These are phyloP conservation scores for Aphaenogaster ashmeadi DNA, from an alignment of 1,140 invertebrate species.

Conservation along the genomic window DNA sequence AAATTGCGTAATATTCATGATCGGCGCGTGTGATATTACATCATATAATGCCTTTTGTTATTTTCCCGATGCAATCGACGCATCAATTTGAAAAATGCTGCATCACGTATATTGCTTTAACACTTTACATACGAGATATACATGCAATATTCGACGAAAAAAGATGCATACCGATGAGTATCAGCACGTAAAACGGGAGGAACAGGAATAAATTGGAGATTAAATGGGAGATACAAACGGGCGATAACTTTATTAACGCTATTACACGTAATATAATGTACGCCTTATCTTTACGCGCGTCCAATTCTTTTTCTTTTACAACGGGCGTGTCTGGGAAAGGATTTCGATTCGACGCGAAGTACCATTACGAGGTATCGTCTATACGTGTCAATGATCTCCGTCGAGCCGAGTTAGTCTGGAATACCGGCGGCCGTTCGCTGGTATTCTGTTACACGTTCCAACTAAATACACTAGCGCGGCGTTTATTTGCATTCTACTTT, in stretches of 20 bases:
- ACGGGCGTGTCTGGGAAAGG: not conserved
- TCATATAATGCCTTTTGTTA: conserved; percentile 8
- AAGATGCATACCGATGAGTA: not conserved
- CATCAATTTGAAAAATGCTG: conserved; percentile 25
- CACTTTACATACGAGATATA: not conserved
- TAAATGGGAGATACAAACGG: conserved; percentile 1
- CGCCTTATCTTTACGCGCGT: not conserved
- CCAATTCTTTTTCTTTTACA: not conserved
- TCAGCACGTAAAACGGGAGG: conserved; percentile 12
- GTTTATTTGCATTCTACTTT: conserved; percentile 61
- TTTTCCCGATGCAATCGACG: not conserved
- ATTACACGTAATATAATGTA: conserved; percentile 17
- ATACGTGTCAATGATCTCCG: not conserved
- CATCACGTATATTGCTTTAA: not conserved
- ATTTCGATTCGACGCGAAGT: not conserved
- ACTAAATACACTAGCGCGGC: conserved; percentile 38
- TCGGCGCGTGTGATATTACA: not conserved
- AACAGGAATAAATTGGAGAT: conserved; percentile 21
- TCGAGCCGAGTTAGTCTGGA: not conserved
- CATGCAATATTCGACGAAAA: not conserved
- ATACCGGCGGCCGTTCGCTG: not conserved
- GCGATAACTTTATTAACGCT: conserved; percentile 35
- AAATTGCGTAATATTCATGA: conserved; percentile 4
- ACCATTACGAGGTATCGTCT: not conserved
- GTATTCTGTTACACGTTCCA: conserved; percentile 14